These are phyloP conservation scores for Pandion haliaetus DNA, from an alignment of 2,113 vertebrate species.

Conservation along the genomic window DNA sequence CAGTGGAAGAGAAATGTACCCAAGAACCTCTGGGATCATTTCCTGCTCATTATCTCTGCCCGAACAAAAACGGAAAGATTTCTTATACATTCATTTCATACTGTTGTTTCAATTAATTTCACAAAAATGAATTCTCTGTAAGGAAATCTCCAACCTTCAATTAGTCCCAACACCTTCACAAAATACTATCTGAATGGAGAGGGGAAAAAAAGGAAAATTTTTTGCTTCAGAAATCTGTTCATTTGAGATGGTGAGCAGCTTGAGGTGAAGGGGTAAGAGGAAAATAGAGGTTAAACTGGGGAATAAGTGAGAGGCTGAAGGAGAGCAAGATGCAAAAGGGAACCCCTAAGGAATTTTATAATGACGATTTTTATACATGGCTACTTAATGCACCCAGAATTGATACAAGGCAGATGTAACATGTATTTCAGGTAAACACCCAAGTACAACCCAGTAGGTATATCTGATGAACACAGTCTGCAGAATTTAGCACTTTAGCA, in stretches of 20 bases:
- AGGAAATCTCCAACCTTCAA: background rate
- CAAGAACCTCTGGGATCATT: background rate
- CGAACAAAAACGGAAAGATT: background rate
- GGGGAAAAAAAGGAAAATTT: fast-evolving
- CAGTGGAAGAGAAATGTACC: background rate
- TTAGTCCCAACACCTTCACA: background rate
- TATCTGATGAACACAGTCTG: background rate
- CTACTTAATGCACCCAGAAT: background rate
- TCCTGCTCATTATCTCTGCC: conserved; percentile 23
- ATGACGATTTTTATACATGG: background rate
- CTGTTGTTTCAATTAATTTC: background rate
- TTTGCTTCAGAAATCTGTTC: background rate
- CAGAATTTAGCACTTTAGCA: background rate
- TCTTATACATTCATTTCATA: background rate
- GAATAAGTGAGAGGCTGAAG: background rate
- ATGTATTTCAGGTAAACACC: background rate
- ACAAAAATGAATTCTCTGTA: background rate
- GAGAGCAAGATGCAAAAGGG: background rate
- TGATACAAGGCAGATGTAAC: background rate
- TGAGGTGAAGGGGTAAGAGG: background rate
- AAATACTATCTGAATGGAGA: background rate
- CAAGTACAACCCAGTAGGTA: background rate
- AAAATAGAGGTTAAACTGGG: background rate
- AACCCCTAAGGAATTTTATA: background rate
- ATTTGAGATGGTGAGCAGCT: background rate